Conservation (phyloP, 2,888 invertebrate species). For the Uropetala carovei region DNA sequence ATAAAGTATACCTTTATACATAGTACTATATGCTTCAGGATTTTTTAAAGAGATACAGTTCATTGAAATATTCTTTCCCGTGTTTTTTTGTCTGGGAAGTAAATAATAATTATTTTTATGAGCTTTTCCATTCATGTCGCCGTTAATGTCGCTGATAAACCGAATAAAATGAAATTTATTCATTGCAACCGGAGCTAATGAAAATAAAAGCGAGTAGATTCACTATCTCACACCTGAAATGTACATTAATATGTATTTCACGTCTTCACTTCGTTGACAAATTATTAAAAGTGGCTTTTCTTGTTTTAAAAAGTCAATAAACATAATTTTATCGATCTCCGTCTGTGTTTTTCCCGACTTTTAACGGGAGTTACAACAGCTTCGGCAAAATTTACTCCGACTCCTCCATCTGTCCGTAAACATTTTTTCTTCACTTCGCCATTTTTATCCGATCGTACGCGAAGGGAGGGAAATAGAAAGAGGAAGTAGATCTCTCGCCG, state of each 20-base stretch:
- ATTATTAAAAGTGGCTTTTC: not conserved
- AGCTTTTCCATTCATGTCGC: too few relatives aligned
- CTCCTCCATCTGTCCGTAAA: not conserved
- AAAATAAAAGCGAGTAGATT: not conserved
- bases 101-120: too few relatives aligned
- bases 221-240: not conserved
- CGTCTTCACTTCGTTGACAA: not conserved
- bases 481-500: constrained; percentile 27
- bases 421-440: not conserved
- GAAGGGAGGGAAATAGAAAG: not conserved
- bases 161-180: not conserved
- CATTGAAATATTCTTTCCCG: too few relatives aligned
- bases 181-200: not conserved
- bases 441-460: constrained; percentile 7
- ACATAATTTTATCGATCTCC: constrained; percentile 17
- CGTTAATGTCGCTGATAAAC: too few relatives aligned
- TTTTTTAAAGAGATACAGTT: too few relatives aligned
- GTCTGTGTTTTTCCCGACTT: not conserved
- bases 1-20: too few relatives aligned
- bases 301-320: not conserved
- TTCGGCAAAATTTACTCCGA: not conserved
- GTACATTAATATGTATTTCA: not conserved
- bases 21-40: too few relatives aligned
- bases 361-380: not conserved
- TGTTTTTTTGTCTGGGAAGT: too few relatives aligned